Conservation (phyloP, 1,140 invertebrate genomes). For the Drosophila prosaltans region DNA sequence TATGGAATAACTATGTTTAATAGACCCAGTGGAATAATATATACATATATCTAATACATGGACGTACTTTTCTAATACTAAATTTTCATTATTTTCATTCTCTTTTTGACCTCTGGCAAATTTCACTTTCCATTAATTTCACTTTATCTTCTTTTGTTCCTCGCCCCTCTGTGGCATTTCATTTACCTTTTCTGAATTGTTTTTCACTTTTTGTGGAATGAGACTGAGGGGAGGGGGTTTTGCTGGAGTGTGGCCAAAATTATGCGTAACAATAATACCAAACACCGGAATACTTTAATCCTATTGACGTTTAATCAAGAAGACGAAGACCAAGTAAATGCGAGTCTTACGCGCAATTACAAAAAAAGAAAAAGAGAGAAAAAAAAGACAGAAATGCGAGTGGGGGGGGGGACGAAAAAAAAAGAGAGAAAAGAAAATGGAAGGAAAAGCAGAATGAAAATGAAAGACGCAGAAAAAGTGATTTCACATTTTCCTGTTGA, state of each 20-base stretch:
- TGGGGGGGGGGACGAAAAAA: not conserved
- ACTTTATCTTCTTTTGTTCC: constrained; percentile 1
- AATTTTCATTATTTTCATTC: not conserved
- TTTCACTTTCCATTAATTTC: constrained; percentile 15
- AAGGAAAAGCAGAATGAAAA: constrained; percentile 6
- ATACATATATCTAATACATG: not conserved
- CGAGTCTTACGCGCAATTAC: constrained; percentile 30
- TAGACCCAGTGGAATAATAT: too few relatives aligned
- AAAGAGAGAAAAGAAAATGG: not conserved
- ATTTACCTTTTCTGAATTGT: constrained; percentile 9
- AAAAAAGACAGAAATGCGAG: not conserved
- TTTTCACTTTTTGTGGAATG: not conserved
- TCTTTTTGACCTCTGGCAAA: not conserved
- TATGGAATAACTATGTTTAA: not conserved
- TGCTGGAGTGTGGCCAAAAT: constrained; percentile 28
- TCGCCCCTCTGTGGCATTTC: constrained; percentile 5
- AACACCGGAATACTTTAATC: constrained; percentile 70
- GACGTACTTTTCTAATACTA: not conserved
- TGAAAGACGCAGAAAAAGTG: constrained; percentile 55
- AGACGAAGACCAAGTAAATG: constrained; percentile 12
- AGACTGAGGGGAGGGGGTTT: too few relatives aligned
- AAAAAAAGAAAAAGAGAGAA: constrained; percentile 9
- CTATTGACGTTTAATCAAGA: constrained; percentile 78
- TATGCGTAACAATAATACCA: constrained; percentile 25
- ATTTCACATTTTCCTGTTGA: constrained; percentile 61